Base-by-base conservation (phyloP, 2,888 invertebrate species). In the Aporophyla nigra region DNA sequence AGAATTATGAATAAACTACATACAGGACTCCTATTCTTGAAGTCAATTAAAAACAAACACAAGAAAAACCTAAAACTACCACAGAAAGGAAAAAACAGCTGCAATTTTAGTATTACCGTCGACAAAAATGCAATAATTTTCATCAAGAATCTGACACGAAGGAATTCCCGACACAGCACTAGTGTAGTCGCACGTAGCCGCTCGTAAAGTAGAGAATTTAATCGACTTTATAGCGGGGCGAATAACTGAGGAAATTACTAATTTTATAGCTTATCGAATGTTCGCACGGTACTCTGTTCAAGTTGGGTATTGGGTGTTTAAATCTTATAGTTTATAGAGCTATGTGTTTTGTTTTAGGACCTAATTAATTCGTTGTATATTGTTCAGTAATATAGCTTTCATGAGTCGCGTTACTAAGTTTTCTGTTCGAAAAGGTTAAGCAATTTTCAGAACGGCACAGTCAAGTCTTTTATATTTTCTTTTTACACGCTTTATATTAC, bases 141-240 rank as follows among this genome's bases (percentile, higher is more conserved):
- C 43, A 67, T 76, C 61, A 67, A 73, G 81, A 73, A 74, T 66
- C 68, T 62, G 46, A 66, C 86, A 71, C 66, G 54, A 68, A 63
- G 59, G 73, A 65, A 84, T 83, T 70, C 68, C 33, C 51, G 59
- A 58, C 58, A 78, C 74, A 68, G 49, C 59, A 85, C 78, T 77
- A 85, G 79, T 79, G 59, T 62, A 78, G 80, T 85, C 90, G 88
- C 91, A 87, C 80, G 87, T 82, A 82, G 76, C 71, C 43, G 80
- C 74, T 86, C 89, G 87, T 92, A 92, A 92, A 91, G 87, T 85
- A 75, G 77, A 78, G 87, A 89, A 91, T 90, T 91, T 91, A 91
- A 92, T 92, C 90, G 89, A 85, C 84, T 89, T 90, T 89, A 91
- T 84, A 82, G 88, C 86, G 73, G 68, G 76, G 84, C 76, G 71